Evolutionary conservation across 2,113 vertebrate genomes (phyloP).

Genomic region (Sinocyclocheilus maitianheensis): DNA sequence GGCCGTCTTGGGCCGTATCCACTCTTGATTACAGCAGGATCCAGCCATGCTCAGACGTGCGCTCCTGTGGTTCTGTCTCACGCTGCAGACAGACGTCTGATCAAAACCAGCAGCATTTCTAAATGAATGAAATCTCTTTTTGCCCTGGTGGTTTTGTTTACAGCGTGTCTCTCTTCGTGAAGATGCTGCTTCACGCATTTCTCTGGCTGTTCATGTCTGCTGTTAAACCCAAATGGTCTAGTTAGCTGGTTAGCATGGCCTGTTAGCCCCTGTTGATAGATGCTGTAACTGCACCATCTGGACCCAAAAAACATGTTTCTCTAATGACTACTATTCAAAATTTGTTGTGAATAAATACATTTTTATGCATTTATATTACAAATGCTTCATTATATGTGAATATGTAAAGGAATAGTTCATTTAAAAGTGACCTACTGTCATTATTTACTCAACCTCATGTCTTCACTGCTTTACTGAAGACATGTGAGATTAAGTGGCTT

Average conservation of each 20-base stretch:
- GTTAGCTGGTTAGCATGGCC: neutral
- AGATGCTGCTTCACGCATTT: neutral
- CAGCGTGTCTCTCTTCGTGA: neutral
- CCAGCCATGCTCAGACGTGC: neutral
- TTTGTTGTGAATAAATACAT: neutral
- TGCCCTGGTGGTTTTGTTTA: constrained; percentile 4
- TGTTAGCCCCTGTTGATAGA: neutral
- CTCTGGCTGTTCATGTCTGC: neutral
- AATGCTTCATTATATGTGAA: neutral
- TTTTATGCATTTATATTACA: neutral
- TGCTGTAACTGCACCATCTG: neutral
- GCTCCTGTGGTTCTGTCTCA: constrained; percentile 10
- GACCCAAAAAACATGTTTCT: neutral
- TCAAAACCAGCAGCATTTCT: neutral
- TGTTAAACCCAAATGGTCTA: neutral
- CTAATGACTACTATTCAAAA: neutral
- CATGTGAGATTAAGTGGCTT: neutral
- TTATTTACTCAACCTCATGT: neutral
- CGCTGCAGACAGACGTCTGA: neutral
- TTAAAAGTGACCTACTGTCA: neutral
- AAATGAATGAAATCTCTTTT: neutral
- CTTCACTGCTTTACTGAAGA: neutral
- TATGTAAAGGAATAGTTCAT: neutral
- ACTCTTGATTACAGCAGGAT: constrained; percentile 14
- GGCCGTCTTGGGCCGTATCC: neutral